Conservation (phyloP, 2,888 invertebrate species). For the Torymus aiolomorphi region DNA sequence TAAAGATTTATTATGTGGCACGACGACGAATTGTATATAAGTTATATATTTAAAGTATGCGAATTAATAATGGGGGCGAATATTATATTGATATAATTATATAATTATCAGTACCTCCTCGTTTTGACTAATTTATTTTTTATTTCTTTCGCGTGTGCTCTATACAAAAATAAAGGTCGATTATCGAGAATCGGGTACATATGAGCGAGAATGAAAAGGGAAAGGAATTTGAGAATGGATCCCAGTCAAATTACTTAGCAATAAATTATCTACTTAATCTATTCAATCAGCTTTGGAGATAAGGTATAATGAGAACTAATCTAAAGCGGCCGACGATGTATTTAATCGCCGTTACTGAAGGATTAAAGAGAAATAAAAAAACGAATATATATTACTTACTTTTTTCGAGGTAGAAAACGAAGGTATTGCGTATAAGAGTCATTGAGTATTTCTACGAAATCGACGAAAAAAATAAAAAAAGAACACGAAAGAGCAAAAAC, state of each 20-base stretch:
- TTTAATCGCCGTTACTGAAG: constrained; percentile 47
- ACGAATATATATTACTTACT: constrained; percentile 46
- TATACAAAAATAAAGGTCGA: constrained; percentile 27
- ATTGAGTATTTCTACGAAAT: constrained; percentile 49
- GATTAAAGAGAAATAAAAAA: constrained; percentile 39
- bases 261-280: constrained; percentile 67
- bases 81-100: constrained; percentile 46
- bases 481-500: constrained; percentile 21
- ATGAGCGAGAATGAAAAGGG: constrained; percentile 29
- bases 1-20: constrained; percentile 45
- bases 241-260: constrained; percentile 71
- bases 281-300: constrained; percentile 61
- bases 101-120: constrained; percentile 35
- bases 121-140: constrained; percentile 54
- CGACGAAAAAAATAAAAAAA: constrained; percentile 34
- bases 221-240: constrained; percentile 50
- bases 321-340: constrained; percentile 52
- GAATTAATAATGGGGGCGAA: constrained; percentile 44
- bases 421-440: constrained; percentile 29
- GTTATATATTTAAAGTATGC: constrained; percentile 50
- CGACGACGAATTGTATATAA: constrained; percentile 56
- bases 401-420: constrained; percentile 43
- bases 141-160: constrained; percentile 49
- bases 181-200: constrained; percentile 29
- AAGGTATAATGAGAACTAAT: constrained; percentile 61